phyloP scores from a whole-genome alignment of 1,140 invertebrate genomes.

The Limonius californicus region DNA sequence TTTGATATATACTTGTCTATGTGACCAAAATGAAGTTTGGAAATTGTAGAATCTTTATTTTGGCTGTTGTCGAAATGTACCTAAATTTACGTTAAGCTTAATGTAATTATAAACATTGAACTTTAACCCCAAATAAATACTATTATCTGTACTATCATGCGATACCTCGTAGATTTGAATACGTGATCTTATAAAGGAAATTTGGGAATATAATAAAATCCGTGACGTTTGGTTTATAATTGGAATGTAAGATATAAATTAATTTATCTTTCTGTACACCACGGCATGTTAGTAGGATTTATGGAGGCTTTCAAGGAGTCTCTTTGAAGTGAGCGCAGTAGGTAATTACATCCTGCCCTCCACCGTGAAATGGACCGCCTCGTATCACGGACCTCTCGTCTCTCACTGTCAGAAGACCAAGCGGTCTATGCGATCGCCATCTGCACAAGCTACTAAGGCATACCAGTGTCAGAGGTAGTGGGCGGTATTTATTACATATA shows the following conservation, averaged over 20 bases:
- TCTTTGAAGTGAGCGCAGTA: slow-evolving; percentile 12
- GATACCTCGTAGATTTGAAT: too few species aligned
- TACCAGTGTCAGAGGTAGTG: background rate
- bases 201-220: background rate
- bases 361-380: slow-evolving; percentile 13
- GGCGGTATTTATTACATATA: slow-evolving; percentile 15
- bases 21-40: too few species aligned
- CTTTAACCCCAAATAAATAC: too few species aligned
- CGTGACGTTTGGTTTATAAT: background rate
- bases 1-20: too few species aligned
- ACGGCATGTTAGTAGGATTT: slow-evolving; percentile 4
- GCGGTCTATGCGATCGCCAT: background rate
- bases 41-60: too few species aligned
- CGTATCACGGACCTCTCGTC: slow-evolving; percentile 1
- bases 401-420: background rate
- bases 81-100: too few species aligned
- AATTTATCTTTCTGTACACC: background rate
- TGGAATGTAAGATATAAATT: background rate
- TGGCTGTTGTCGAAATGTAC: too few species aligned
- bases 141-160: too few species aligned
- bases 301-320: slow-evolving; percentile 11
- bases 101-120: too few species aligned
- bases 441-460: background rate
- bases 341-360: slow-evolving; percentile 13
- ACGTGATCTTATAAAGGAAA: too few species aligned